phyloP scores from a whole-genome alignment of 2,113 vertebrate genomes.

The Paradoxurus hermaphroditus region DNA sequence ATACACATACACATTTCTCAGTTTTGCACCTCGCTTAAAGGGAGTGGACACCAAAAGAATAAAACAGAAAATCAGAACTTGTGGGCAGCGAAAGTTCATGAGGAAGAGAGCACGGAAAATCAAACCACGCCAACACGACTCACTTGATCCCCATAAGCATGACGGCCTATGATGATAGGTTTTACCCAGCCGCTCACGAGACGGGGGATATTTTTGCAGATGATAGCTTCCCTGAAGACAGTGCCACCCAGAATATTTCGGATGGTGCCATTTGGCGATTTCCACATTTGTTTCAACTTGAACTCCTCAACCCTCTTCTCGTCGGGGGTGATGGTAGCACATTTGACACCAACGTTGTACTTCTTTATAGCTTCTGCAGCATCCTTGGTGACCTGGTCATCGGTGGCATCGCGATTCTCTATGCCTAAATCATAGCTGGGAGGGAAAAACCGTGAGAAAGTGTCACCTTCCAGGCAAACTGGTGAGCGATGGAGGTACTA shows the following conservation, averaged over 20 bases:
- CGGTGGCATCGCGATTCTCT: conserved; percentile 93
- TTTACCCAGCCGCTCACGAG: conserved; percentile 95
- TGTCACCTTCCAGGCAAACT: neutral
- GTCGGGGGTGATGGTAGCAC: conserved; percentile 98
- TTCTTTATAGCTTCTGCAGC: conserved; percentile 94
- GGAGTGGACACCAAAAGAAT: neutral
- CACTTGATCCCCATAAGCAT: conserved; percentile 98
- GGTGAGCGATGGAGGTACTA: neutral
- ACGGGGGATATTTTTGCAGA: conserved; percentile 97
- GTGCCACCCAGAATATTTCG: conserved; percentile 98
- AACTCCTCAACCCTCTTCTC: conserved; percentile 98
- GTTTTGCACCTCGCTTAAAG: neutral
- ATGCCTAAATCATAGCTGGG: conserved; percentile 94
- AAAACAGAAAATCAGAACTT: neutral
- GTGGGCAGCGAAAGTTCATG: neutral
- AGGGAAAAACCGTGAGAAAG: neutral
- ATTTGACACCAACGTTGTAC: conserved; percentile 95
- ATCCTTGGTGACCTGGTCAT: conserved; percentile 93
- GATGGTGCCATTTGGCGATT: conserved; percentile 98
- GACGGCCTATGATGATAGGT: conserved; percentile 97
- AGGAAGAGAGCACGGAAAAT: neutral
- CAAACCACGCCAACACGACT: conserved; percentile 56
- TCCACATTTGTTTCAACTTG: conserved; percentile 98
- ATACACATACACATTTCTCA: neutral
- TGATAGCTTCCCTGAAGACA: conserved; percentile 97